Conservation (phyloP, 2,797 vertebrate genomes). For the Artibeus lituratus region DNA sequence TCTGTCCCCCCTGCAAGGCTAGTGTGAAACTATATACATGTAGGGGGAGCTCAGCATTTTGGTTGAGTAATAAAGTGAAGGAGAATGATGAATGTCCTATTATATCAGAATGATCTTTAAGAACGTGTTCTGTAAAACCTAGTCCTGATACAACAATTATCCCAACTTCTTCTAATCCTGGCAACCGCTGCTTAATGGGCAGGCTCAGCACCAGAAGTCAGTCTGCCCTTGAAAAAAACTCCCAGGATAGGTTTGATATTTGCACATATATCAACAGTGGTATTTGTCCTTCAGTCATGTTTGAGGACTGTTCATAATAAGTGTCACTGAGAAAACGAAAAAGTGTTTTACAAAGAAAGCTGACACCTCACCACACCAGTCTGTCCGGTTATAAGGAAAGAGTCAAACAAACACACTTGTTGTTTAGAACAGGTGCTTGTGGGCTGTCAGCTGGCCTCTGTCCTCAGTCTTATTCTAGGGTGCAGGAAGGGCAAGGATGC, state of each 20-base stretch:
- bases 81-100: not conserved
- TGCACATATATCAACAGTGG: not conserved
- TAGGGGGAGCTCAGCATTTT: not conserved
- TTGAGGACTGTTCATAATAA: not conserved
- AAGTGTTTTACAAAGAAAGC: slow-evolving; percentile 32
- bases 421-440: not conserved
- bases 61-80: not conserved
- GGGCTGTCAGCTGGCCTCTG: not conserved
- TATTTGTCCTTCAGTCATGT: slow-evolving; percentile 24
- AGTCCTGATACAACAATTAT: not conserved
- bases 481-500: not conserved
- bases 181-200: not conserved
- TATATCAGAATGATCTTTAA: not conserved
- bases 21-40: not conserved
- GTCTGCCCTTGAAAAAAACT: not conserved
- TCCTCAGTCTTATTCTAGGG: not conserved
- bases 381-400: not conserved
- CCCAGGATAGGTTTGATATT: not conserved
- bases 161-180: not conserved
- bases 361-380: slow-evolving; percentile 24
- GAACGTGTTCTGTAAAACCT: not conserved
- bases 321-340: slow-evolving; percentile 21
- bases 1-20: not conserved
- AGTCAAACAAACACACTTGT: not conserved
- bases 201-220: not conserved